A percentile compares a stretch with the other conserved stretches of the same genome.
Conservation (phyloP, 2,113 vertebrate species). For the Melanerpes aurifrons region DNA sequence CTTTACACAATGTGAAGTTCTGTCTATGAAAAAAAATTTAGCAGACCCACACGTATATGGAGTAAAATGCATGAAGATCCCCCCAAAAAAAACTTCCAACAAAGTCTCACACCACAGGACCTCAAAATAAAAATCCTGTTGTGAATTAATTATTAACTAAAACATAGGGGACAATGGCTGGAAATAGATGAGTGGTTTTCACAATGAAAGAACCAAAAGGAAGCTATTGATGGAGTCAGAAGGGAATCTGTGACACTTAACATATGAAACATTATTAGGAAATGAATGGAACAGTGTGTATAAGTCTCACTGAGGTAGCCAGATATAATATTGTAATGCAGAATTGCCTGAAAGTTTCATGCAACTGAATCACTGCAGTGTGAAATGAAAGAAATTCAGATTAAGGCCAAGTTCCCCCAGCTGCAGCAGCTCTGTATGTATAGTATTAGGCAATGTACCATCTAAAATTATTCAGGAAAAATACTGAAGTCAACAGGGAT, state of each 20-base stretch:
- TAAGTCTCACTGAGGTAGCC: background rate
- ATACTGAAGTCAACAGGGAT: background rate
- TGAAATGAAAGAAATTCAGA: background rate
- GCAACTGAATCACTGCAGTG: background rate
- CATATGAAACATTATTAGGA: background rate
- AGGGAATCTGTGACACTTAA: background rate
- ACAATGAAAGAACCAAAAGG: background rate
- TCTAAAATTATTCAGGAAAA: background rate
- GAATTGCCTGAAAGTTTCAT: background rate
- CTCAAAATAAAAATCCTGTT: background rate
- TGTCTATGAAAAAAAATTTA: background rate
- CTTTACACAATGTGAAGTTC: background rate
- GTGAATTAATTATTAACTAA: background rate
- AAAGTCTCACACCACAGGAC: background rate
- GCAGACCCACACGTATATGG: background rate
- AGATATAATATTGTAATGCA: background rate
- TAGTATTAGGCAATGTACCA: background rate
- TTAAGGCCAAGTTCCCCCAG: background rate
- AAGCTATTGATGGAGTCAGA: background rate
- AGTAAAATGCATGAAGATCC: background rate
- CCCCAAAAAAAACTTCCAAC: background rate
- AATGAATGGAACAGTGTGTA: background rate
- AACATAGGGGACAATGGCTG: background rate
- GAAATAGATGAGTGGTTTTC: background rate
- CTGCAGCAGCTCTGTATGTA: background rate